A percentile compares a stretch with the other conserved stretches of the same genome.
Conservation (phyloP, 2,888 invertebrate genomes). For the Trichopoda pennipes region DNA sequence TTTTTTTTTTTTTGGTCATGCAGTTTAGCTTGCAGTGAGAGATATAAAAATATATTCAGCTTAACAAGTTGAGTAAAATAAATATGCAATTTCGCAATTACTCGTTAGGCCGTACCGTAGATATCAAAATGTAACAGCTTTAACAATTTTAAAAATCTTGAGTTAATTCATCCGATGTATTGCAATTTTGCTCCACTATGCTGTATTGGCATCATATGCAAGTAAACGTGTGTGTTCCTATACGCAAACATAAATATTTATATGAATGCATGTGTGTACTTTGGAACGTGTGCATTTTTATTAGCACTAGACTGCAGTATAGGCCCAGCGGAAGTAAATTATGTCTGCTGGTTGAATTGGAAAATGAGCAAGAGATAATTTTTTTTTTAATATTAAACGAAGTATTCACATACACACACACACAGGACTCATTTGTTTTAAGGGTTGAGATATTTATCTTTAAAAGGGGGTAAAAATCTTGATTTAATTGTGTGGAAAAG, state of each 20-base stretch:
- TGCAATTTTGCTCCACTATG: not conserved
- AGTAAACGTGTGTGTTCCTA: not conserved
- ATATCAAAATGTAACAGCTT: too few species aligned
- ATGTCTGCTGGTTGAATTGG: constrained; percentile 67
- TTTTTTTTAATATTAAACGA: constrained; percentile 46
- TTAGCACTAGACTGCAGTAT: constrained; percentile 52
- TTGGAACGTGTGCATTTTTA: constrained; percentile 30
- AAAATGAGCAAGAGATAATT: constrained; percentile 61
- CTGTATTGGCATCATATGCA: not conserved
- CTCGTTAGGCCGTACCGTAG: too few species aligned
- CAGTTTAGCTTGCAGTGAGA: not conserved
- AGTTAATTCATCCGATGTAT: not conserved
- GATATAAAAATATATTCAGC: not conserved
- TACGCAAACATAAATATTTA: constrained; percentile 10
- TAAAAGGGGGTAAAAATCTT: constrained; percentile 44
- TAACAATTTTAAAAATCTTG: too few species aligned
- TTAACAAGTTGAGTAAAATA: not conserved
- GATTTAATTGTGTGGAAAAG: constrained; percentile 56
- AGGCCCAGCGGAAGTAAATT: constrained; percentile 67
- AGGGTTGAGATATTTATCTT: constrained; percentile 44
- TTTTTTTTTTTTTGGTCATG: not conserved
- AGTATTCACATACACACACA: not conserved
- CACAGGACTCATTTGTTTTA: constrained; percentile 29
- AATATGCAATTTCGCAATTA: not conserved
- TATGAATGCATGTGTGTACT: not conserved